Percentiles rank a stretch among this genome's conserved stretches.
phyloP scores from a whole-genome alignment of 2,113 vertebrate species.

The Chascanopsetta lugubris region DNA sequence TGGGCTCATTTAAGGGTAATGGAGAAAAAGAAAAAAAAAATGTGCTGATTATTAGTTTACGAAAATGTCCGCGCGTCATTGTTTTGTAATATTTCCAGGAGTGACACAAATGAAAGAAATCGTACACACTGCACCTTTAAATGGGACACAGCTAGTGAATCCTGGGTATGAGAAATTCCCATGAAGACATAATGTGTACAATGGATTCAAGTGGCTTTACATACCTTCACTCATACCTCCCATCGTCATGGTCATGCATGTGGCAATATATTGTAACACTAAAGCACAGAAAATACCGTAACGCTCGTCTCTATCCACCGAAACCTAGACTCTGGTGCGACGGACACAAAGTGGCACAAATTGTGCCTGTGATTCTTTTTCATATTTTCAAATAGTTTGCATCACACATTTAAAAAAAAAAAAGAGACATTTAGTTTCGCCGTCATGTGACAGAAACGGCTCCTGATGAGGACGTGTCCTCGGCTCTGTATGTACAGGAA shows the following conservation, averaged over 20 bases:
- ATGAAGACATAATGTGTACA: conserved; percentile 17
- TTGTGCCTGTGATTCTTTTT: conserved; percentile 35
- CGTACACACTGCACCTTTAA: too few species aligned
- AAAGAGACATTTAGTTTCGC: conserved; percentile 51
- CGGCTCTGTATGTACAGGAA: conserved; percentile 61
- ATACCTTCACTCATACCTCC: conserved; percentile 29
- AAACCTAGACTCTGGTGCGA: conserved; percentile 7
- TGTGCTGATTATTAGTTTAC: too few species aligned
- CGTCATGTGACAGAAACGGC: conserved; percentile 49
- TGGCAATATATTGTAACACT: conserved; percentile 33
- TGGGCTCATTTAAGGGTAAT: too few species aligned
- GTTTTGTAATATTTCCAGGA: too few species aligned
- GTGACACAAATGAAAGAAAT: too few species aligned
- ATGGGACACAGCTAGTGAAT: too few species aligned
- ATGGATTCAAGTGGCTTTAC: conserved; percentile 19
- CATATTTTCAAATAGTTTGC: conserved; percentile 42
- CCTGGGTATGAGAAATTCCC: conserved; percentile 7
- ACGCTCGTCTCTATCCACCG: conserved; percentile 18
- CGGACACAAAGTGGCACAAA: conserved; percentile 19
- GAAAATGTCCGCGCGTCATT: too few species aligned
- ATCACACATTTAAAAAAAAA: conserved; percentile 58
- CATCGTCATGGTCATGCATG: conserved; percentile 44
- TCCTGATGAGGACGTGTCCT: conserved; percentile 48
- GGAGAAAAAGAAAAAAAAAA: too few species aligned
- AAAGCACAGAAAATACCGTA: conserved; percentile 26